Base-by-base conservation (phyloP, 1,140 invertebrate genomes). In the Drosophila ananassae region DNA sequence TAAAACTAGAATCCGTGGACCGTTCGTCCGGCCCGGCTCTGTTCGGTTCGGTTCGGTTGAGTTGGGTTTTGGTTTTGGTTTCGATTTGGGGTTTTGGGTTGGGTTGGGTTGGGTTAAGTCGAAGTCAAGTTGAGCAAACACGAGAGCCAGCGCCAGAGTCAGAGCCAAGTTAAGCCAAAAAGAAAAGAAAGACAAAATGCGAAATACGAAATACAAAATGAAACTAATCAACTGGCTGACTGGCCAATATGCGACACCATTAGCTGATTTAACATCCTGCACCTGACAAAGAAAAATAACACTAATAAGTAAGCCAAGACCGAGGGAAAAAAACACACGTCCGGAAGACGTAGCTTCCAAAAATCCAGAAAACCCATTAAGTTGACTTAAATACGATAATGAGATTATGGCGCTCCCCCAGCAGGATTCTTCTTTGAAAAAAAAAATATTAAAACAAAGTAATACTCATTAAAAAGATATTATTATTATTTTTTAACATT, bases 1-100 rank as follows among this genome's bases (percentile, higher is more conserved):
- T 87, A 6, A 64, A 87, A 87, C 82, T 87, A 87, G 82, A 87
- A 87, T 87, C 78, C 58, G 41, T 80, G 72, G 73, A 63, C 73
- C 72, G 34, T 46, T 67, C 52, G 53, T 39, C 39, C 66, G 61
- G 34, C 30, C 61, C 61, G 61, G 54, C 56, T 63, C 53, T 32
- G 66, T 68, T 69, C 66, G 51, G 63, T 68, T 69, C 64, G 52
- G 52, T 64, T 51, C 46, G 63, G 17, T 66, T 59, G 44, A 5
- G 25, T 37, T 25, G 62, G 9, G 30, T 37, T 32, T 44, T 22
- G 44, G 44, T 21, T 44, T n/a, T 41, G 13, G 39, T 17, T 17
- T 44, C 41, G 17, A 44, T 44, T 44, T 21, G 34, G 10, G 34
- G 50, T 25, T 9, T 28, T 48, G 47, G 12, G 47, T 21, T 46